Base-by-base conservation (phyloP, 2,113 vertebrate species). In the Ochotona curzoniae region DNA sequence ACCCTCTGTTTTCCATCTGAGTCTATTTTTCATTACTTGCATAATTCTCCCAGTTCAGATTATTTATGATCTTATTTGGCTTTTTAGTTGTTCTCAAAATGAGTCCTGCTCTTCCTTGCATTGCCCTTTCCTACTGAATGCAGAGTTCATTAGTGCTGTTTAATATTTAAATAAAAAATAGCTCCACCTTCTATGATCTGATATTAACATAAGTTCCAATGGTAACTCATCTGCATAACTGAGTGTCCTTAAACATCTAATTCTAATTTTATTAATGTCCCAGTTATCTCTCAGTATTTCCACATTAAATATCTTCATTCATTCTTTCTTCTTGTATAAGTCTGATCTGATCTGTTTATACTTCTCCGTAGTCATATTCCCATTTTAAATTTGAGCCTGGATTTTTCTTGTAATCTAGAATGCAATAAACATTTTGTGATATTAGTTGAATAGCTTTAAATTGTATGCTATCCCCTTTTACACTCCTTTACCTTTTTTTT, bases 401-500 rank as follows among this genome's bases (percentile, higher is more conserved):
- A 26, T 57, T 51, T 93, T 87, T 14, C 23, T 85, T 70, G 0
- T 32, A 51, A 89, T 28, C 32, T 89, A 32, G 28, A 92, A 51
- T 17, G 20, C 54, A 85, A 73, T 83, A 93, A 93, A 73, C 92
- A 92, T 83, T 92, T 54, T 17, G 91, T 92, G 2, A 61, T 80
- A 67, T 81, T 78, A 32, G 6, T 79, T 85, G 71, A 91, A 47
- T 70, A 78, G 15, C 1, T 12, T 81, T 44, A 44, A 44, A 6
- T 92, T 91, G 67, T 83, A 90, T 91, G 90, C 38, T 87, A 44
- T 44, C 6, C 38, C 49, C 64, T 64, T 89, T 74, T 25, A 89
- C 60, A 83, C 32, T 13, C 66, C 93, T 93, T 94, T 26, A 21
- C 30, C 78, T 95, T 93, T 96, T 71, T 94, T 44, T 79, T 95